A percentile compares a stretch with the other conserved stretches of the same genome.
Conservation (phyloP, 1,140 invertebrate species). For the Mylabris phalerata region DNA sequence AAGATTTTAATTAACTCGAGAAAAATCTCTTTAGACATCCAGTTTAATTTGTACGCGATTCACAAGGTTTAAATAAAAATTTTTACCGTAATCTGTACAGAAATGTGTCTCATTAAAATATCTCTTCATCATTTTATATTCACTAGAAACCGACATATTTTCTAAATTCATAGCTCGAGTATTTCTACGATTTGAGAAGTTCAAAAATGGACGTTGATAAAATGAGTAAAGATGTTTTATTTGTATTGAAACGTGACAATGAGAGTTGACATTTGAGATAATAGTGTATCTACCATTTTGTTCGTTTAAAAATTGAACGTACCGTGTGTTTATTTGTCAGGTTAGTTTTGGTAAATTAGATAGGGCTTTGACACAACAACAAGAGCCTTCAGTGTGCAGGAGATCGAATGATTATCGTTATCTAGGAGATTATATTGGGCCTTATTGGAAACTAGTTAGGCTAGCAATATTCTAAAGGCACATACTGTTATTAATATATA, state of each 20-base stretch:
- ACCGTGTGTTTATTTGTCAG: no score
- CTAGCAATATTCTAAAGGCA: not conserved
- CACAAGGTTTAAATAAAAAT: not conserved
- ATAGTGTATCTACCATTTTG: no score
- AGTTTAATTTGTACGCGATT: not conserved
- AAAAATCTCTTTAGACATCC: not conserved
- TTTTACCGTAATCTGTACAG: no score
- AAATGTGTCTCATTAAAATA: no score
- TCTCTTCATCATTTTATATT: no score
- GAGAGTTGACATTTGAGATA: no score
- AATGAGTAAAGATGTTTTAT: constrained; percentile 16
- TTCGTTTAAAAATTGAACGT: no score
- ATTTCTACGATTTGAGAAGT: constrained; percentile 24
- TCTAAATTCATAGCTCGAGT: constrained; percentile 19
- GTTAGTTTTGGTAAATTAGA: no score
- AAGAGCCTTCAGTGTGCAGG: no score
- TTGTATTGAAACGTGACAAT: not conserved
- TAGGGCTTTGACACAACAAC: no score
- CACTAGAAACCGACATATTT: not conserved
- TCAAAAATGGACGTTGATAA: constrained; percentile 13
- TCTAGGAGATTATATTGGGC: no score
- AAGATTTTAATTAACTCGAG: not conserved
- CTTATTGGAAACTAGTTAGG: constrained; percentile 8
- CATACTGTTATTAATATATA: constrained; percentile 3
- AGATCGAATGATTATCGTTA: no score